These are phyloP conservation scores for Geotria australis DNA, from an alignment of 2,797 vertebrate species.

Conservation along the genomic window DNA sequence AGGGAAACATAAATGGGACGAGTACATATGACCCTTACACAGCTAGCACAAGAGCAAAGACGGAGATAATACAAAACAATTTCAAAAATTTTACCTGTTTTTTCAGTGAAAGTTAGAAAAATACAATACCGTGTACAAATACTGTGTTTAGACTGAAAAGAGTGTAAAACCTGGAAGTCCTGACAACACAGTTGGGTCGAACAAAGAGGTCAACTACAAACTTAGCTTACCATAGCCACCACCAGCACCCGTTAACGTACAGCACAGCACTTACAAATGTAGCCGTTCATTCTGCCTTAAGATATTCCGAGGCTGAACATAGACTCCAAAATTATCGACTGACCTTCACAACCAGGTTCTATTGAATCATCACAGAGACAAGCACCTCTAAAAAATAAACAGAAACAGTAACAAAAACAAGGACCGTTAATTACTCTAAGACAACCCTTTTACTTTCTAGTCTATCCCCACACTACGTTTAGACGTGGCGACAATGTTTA, in stretches of 20 bases:
- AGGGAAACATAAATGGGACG: too few species aligned
- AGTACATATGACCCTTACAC: neutral
- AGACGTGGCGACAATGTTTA: too few species aligned
- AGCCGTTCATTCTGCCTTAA: too few species aligned
- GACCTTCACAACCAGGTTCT: too few species aligned
- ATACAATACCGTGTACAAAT: neutral
- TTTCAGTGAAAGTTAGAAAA: neutral
- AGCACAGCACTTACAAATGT: neutral
- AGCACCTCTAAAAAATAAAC: too few species aligned
- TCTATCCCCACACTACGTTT: too few species aligned
- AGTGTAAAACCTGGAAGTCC: neutral
- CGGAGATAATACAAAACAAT: neutral
- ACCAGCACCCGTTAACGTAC: neutral
- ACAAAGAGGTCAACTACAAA: neutral
- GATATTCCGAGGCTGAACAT: too few species aligned
- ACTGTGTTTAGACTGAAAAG: neutral
- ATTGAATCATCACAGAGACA: too few species aligned
- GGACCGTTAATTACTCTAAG: too few species aligned
- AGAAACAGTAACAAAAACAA: too few species aligned
- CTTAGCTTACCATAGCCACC: neutral
- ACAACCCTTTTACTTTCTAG: too few species aligned
- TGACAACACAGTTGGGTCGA: neutral
- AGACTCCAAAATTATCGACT: too few species aligned
- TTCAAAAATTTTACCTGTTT: neutral
- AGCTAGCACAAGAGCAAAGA: neutral